Conservation (phyloP, 2,888 invertebrate genomes). For the Ceramica pisi region DNA sequence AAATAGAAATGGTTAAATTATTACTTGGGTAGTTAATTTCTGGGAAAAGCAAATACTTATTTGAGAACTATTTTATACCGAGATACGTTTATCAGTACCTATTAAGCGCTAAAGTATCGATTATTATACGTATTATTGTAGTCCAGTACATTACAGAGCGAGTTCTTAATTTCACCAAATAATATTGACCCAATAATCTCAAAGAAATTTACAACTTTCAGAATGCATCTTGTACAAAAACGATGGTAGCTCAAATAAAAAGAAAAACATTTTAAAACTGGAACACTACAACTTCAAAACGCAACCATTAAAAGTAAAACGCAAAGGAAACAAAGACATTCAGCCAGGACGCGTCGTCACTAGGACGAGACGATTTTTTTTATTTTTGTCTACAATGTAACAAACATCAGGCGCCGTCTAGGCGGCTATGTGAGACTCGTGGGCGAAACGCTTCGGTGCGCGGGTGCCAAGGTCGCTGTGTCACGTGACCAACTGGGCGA, state of each 20-base stretch:
- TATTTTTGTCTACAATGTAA: slow-evolving; percentile 58
- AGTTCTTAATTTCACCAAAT: not conserved
- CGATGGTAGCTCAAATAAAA: too few species aligned
- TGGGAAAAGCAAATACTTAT: not conserved
- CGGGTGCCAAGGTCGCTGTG: slow-evolving; percentile 64
- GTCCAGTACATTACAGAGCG: too few species aligned
- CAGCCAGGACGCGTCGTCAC: slow-evolving; percentile 45
- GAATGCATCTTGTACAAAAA: too few species aligned
- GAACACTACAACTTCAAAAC: slow-evolving; percentile 15
- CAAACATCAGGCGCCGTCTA: slow-evolving; percentile 71
- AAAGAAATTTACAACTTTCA: too few species aligned
- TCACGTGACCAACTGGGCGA: slow-evolving; percentile 57
- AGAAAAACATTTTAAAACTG: not conserved
- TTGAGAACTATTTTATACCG: not conserved
- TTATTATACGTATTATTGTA: too few species aligned
- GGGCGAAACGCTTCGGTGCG: slow-evolving; percentile 59
- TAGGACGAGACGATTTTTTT: slow-evolving; percentile 56
- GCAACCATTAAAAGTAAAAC: slow-evolving; percentile 10
- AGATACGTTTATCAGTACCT: too few species aligned
- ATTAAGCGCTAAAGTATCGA: too few species aligned
- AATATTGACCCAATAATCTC: too few species aligned
- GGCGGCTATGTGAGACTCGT: slow-evolving; percentile 67
- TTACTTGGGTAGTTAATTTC: not conserved
- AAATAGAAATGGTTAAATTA: slow-evolving; percentile 27
- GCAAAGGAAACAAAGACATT: slow-evolving; percentile 37